Conservation (phyloP, 2,797 vertebrate species). For the Fringilla coelebs region DNA sequence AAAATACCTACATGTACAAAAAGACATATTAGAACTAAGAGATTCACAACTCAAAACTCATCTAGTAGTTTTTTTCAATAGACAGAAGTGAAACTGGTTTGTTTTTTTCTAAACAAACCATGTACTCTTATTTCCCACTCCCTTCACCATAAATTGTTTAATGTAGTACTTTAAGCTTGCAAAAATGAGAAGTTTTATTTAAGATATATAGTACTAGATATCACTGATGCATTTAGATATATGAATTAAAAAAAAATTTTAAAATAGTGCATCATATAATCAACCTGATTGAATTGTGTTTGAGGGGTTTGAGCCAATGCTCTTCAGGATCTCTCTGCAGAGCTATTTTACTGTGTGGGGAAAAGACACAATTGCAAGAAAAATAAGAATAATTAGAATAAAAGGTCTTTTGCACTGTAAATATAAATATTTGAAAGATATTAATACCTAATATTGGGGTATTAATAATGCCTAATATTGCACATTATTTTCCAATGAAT, state of each 20-base stretch:
- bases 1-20: background rate
- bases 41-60: background rate
- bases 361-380: background rate
- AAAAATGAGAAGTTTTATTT: background rate
- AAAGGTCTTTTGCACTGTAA: background rate
- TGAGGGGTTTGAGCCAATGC: background rate
- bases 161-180: background rate
- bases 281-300: background rate
- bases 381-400: background rate
- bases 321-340: background rate
- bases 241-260: background rate
- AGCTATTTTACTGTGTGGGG: background rate
- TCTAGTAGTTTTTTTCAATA: background rate
- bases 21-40: background rate
- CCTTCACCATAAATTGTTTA: background rate
- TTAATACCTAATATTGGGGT: background rate
- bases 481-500: background rate
- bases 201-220: background rate
- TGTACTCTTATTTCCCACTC: background rate
- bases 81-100: background rate
- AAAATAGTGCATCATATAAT: background rate
- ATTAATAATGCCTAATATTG: background rate
- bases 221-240: background rate
- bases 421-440: background rate
- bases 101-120: background rate